Conservation (phyloP, 2,113 vertebrate genomes). For the Tupaia chinensis region DNA sequence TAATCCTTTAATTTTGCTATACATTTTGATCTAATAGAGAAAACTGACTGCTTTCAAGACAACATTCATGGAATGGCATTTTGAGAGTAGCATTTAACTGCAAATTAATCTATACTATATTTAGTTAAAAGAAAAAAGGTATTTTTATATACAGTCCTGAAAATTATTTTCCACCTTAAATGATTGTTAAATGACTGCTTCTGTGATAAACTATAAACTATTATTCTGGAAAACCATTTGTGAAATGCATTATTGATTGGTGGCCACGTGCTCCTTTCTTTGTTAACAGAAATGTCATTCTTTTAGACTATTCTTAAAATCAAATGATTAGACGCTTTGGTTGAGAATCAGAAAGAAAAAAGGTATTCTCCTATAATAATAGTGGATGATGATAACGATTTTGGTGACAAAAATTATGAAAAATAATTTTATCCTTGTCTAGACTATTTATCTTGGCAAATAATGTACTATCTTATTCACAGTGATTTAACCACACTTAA, state of each 20-base stretch:
- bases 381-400: not conserved
- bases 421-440: slow-evolving; percentile 15
- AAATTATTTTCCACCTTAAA: slow-evolving; percentile 51
- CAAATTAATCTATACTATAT: slow-evolving; percentile 16
- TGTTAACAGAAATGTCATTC: slow-evolving; percentile 47
- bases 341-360: slow-evolving; percentile 48
- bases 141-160: not conserved
- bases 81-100: slow-evolving; percentile 27
- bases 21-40: slow-evolving; percentile 45
- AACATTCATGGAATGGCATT: not conserved
- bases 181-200: not conserved
- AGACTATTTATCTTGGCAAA: slow-evolving; percentile 28
- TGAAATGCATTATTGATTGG: slow-evolving; percentile 9
- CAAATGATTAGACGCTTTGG: slow-evolving; percentile 11
- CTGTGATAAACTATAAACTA: not conserved
- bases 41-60: slow-evolving; percentile 23
- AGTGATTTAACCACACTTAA: not conserved
- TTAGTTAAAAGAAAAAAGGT: not conserved
- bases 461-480: not conserved
- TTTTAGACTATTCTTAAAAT: slow-evolving; percentile 15
- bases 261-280: slow-evolving; percentile 28
- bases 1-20: slow-evolving; percentile 37
- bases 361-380: not conserved
- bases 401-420: slow-evolving; percentile 14
- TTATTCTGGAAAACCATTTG: slow-evolving; percentile 36